Evolutionary conservation across 2,113 vertebrate genomes (phyloP), one percentile per base, ranked within the genome.

Genomic region (Archocentrus centrarchus): DNA sequence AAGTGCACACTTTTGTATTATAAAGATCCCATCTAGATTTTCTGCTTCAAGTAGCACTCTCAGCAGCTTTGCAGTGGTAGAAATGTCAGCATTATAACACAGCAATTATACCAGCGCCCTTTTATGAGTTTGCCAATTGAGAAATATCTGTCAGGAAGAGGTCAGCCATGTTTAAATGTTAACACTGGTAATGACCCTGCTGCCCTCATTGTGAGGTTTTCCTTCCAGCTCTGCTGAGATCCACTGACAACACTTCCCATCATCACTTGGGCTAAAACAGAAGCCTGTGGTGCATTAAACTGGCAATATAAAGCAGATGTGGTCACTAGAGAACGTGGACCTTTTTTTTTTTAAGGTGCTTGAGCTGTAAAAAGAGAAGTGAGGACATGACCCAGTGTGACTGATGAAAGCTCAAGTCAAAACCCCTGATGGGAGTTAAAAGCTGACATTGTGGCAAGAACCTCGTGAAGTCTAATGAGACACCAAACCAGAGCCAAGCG

Each of bases 271-370:
- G 68, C 81, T 88, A 68, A 92, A 93, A 91, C 90, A 93, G 91
- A 92, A 93, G 87, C 90, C 79, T 92, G 90, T 30, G 86, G 89
- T 90, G 77, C 60, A 37, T 84, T 86, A 8, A 86, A 94, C 90
- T 89, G 88, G 35, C 88, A 89, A 93, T 63, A 64, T 30, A 37
- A 92, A 91, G 82, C 93, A 94, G 91, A 94, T 94, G 93, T 93
- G 90, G 85, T 81, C 75, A 83, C 62, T 57, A 70, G 32, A 75
- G 66, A 73, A 60, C 6, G 6, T 76, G 5, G 82, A 64, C 10
- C 37, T 39, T 39, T 39, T 10, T 10, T 4, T 57, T 62, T 14
- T 64, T 30, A 82, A 39, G 44, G 64, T 17, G 75, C 60, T 61
- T n/a, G 30, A 58, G 59, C n/a, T 66, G 86, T 78, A 88, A 83